Conservation (phyloP, 2,888 invertebrate genomes). For the Xylota segnis region DNA sequence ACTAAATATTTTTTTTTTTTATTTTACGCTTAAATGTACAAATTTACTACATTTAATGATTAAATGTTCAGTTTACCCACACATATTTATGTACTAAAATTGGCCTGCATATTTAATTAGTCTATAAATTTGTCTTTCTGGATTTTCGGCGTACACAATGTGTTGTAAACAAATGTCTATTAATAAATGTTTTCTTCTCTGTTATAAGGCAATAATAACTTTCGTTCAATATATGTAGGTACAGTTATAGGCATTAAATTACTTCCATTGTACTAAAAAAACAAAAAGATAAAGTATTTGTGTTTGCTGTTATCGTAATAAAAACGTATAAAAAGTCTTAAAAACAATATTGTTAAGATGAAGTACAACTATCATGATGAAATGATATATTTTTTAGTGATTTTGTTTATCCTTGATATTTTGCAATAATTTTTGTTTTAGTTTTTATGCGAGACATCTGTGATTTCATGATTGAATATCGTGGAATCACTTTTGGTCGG, state of each 20-base stretch:
- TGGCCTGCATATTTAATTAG: slow-evolving; percentile 9
- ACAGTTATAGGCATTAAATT: slow-evolving; percentile 31
- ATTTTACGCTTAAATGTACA: slow-evolving; percentile 19
- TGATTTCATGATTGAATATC: slow-evolving; percentile 16
- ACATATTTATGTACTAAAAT: slow-evolving; percentile 17
- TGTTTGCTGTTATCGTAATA: slow-evolving; percentile 58
- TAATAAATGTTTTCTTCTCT: slow-evolving; percentile 9
- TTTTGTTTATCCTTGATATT: not conserved
- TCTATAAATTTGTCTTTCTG: slow-evolving; percentile 25
- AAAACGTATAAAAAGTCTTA: slow-evolving; percentile 69
- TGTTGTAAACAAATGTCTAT: not conserved
- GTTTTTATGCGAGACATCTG: slow-evolving; percentile 63
- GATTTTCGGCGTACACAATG: not conserved
- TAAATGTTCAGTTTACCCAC: slow-evolving; percentile 35
- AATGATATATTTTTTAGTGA: not conserved
- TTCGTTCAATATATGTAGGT: slow-evolving; percentile 26
- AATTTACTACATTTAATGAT: slow-evolving; percentile 21
- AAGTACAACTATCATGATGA: slow-evolving; percentile 56
- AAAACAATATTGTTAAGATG: slow-evolving; percentile 55
- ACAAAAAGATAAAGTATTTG: slow-evolving; percentile 55
- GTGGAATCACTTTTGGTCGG: slow-evolving; percentile 49
- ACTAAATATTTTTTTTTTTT: not conserved
- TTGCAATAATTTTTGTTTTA: not conserved
- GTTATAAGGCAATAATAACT: slow-evolving; percentile 37
- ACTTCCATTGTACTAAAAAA: slow-evolving; percentile 54